Conservation (phyloP, 1,140 invertebrate genomes). For the Muscidifurax raptorellus region DNA sequence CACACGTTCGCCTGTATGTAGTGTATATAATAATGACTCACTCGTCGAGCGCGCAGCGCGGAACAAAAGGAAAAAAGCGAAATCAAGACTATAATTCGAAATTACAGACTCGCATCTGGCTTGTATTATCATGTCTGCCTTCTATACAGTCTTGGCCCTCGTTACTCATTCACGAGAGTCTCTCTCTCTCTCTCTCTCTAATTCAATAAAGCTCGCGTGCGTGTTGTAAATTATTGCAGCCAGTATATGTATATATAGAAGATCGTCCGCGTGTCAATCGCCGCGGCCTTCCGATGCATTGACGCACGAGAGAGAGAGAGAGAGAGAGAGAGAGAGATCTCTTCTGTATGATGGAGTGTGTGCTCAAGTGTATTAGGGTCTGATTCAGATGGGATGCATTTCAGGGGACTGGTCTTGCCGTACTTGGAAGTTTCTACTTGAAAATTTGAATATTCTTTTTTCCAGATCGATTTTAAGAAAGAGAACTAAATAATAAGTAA, state of each 20-base stretch:
- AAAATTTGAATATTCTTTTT: too few species aligned
- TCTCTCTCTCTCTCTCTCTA: background rate
- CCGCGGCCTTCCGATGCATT: background rate
- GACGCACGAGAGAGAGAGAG: constrained; percentile 9
- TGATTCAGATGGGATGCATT: too few species aligned
- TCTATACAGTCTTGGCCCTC: background rate
- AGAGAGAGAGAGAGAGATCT: too few species aligned
- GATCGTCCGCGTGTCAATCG: background rate
- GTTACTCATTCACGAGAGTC: constrained; percentile 4
- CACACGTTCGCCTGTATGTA: too few species aligned
- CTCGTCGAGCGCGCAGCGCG: background rate
- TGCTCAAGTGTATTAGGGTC: too few species aligned
- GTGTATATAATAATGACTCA: background rate
- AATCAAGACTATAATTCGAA: background rate
- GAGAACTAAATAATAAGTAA: too few species aligned
- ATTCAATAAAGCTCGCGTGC: constrained; percentile 6
- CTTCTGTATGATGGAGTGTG: background rate
- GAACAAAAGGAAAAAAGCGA: background rate
- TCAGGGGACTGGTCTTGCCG: too few species aligned
- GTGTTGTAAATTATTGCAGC: background rate
- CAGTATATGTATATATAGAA: background rate
- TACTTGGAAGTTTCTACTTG: too few species aligned
- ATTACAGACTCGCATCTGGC: background rate
- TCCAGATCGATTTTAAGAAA: too few species aligned
- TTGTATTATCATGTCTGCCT: background rate